phyloP scores from a whole-genome alignment of 2,797 vertebrate species.

The Ptychadena robeensis region DNA sequence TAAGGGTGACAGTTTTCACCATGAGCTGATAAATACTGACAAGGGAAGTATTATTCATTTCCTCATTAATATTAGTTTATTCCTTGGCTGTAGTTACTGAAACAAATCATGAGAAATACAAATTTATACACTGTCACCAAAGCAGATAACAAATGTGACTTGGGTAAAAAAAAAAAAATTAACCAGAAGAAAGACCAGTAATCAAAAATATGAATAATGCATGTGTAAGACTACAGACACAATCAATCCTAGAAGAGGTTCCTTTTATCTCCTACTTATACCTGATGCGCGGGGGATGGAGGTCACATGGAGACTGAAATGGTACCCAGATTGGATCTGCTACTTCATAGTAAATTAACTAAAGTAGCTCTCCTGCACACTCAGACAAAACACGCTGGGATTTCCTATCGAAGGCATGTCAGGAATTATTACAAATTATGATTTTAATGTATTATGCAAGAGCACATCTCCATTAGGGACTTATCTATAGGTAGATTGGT shows the following conservation, averaged over 20 bases:
- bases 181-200: constrained; percentile 41
- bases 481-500: neutral
- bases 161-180: constrained; percentile 34
- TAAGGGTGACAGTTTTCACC: neutral
- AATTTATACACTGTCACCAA: constrained; percentile 20
- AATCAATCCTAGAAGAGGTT: constrained; percentile 37
- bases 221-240: constrained; percentile 43
- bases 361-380: constrained; percentile 27
- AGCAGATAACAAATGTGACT: constrained; percentile 34
- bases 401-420: constrained; percentile 5
- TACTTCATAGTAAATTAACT: constrained; percentile 45
- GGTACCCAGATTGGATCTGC: constrained; percentile 41
- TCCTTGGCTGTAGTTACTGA: neutral
- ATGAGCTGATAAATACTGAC: neutral
- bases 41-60: neutral
- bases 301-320: constrained; percentile 48
- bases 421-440: constrained; percentile 35
- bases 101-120: neutral
- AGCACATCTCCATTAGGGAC: constrained; percentile 9
- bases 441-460: constrained; percentile 21
- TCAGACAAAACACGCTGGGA: constrained; percentile 22
- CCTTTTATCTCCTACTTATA: constrained; percentile 47
- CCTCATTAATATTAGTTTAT: constrained; percentile 29
- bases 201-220: constrained; percentile 58
- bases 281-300: constrained; percentile 40